Evolutionary conservation across 1,140 invertebrate genomes (phyloP).

Genomic region (Pomacea maculata): DNA sequence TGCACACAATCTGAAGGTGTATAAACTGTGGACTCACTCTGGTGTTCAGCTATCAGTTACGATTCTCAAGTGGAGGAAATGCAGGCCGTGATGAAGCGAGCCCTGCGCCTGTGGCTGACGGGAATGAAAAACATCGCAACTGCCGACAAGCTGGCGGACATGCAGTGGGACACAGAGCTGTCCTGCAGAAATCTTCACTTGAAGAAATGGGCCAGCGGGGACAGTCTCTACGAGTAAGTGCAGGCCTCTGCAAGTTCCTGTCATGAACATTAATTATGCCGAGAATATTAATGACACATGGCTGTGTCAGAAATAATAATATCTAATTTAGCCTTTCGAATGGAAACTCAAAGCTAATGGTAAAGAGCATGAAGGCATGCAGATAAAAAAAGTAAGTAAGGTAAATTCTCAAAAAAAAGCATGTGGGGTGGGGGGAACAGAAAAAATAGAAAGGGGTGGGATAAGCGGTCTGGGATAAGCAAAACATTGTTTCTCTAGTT

Average conservation of each 20-base stretch:
- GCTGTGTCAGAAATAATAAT: no score
- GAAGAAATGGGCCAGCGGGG: slow-evolving; percentile 23
- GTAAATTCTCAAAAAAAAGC: no score
- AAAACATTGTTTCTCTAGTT: neutral
- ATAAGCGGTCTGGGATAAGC: no score
- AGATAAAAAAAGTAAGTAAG: no score
- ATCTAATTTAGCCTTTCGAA: no score
- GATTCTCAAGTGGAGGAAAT: slow-evolving; percentile 10
- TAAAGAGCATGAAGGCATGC: no score
- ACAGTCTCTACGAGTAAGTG: slow-evolving; percentile 28
- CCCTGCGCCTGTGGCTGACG: slow-evolving; percentile 21
- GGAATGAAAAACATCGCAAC: slow-evolving; percentile 18
- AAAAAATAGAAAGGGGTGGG: no score
- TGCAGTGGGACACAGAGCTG: slow-evolving; percentile 17
- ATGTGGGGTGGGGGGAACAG: no score
- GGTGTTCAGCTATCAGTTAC: slow-evolving; percentile 20
- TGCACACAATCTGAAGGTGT: neutral
- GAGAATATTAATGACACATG: no score
- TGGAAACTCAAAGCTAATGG: no score
- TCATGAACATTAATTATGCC: no score
- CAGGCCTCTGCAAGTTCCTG: neutral
- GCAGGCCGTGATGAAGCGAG: neutral
- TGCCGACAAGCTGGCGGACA: neutral
- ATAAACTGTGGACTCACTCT: neutral
- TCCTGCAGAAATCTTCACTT: slow-evolving; percentile 12